phyloP scores from a whole-genome alignment of 1,140 invertebrate species.

The Sycophaga agraensis region DNA sequence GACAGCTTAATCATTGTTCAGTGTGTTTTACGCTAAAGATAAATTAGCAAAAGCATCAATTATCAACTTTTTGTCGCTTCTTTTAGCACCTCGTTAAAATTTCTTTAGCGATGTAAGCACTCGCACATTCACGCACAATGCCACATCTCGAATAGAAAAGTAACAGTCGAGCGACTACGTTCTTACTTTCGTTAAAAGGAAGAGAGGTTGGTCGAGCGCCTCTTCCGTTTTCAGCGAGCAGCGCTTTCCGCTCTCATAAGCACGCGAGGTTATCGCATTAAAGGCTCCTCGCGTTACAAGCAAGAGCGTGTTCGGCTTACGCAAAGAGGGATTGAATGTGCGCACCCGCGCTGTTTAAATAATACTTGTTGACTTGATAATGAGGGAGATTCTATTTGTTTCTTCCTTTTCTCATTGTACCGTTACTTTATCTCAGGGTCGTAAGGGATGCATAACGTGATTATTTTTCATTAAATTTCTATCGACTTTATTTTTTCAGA shows the following conservation, averaged over 20 bases:
- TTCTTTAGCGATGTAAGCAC: neutral
- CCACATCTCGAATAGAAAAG: too few relatives aligned
- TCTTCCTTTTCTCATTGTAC: too few relatives aligned
- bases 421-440: too few relatives aligned
- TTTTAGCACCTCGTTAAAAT: slow-evolving; percentile 5
- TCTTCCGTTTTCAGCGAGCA: neutral
- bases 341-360: neutral
- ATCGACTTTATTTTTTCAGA: too few relatives aligned
- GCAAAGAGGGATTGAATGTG: slow-evolving; percentile 13
- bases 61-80: slow-evolving; percentile 13
- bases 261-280: neutral
- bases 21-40: too few relatives aligned
- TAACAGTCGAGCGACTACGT: neutral
- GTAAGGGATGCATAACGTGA: too few relatives aligned
- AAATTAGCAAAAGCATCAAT: too few relatives aligned
- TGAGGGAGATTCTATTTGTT: neutral
- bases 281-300: neutral
- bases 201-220: neutral
- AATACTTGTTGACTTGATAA: slow-evolving; percentile 2
- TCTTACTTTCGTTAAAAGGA: neutral
- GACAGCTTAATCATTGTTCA: too few relatives aligned
- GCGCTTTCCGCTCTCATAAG: slow-evolving; percentile 14
- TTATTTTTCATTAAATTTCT: too few relatives aligned
- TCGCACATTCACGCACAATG: neutral
- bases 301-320: neutral